Evolutionary conservation across 2,113 vertebrate species (phyloP), one percentile per base, ranked within the genome.

Genomic region (Festucalex cinctus): DNA sequence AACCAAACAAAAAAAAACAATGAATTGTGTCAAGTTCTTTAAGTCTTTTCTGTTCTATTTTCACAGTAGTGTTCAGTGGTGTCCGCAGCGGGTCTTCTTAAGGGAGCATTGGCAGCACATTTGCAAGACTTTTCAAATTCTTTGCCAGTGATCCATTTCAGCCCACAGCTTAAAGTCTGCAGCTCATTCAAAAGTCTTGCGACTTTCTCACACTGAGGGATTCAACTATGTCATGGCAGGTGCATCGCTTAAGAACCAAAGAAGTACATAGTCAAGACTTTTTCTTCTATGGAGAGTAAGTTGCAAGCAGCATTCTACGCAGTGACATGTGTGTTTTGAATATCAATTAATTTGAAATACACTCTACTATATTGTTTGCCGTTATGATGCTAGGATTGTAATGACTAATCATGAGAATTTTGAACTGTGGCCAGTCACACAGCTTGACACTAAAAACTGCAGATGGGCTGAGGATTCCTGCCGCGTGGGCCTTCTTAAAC

Each of bases 391-490:
- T n/a, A 17, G 2, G 10, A 6, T 62, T 51, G 66, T 17, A 37
- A 57, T 16, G 36, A 57, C 41, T 49, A 61, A 24, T 24, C 37
- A 68, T 35, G 13, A 17, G 19, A 5, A 36, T 28, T 73, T 24
- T 65, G 10, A 58, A 64, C 36, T 26, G 58, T 59, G 49, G 58
- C 37, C 64, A 71, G n/a, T 68, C 59, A 37, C 41, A 67, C 36
- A 74, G 66, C 57, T 68, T 68, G 64, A 69, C 41, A 56, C 57
- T 75, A 65, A 49, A 62, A 51, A 43, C 9, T 44, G 35, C n/a
- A 17, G 41, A 26, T 53, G 46, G 24, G 65, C 44, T 39, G 16
- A 26, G 5, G 14, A 24, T 9, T 61, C 3, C 51, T 39, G 10
- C 36, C 3, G 59, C 62, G 28, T 35, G 19, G 32, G 53, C 39